These are phyloP conservation scores for Apantesis nais DNA, from an alignment of 2,888 invertebrate species.

Conservation along the genomic window DNA sequence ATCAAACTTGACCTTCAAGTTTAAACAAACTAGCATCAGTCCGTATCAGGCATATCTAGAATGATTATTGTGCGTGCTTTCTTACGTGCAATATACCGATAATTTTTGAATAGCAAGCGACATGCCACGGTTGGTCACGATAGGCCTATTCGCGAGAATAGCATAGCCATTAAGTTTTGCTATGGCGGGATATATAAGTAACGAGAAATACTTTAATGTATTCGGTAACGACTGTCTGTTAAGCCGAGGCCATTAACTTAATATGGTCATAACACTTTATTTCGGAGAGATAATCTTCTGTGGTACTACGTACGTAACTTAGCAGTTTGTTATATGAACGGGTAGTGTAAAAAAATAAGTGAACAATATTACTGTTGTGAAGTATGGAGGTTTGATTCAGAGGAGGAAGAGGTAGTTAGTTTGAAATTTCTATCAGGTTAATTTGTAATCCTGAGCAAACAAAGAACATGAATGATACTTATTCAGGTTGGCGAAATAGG, in stretches of 20 bases:
- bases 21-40: not conserved
- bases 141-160: conserved; percentile 14
- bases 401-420: no score
- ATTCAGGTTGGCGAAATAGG: not conserved
- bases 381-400: no score
- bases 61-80: conserved; percentile 33
- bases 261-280: not conserved
- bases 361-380: no score
- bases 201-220: conserved; percentile 8
- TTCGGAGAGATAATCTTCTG: not conserved
- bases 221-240: conserved; percentile 5
- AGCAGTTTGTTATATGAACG: no score
- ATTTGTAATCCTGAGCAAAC: no score
- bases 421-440: no score
- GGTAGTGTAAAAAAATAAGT: not conserved
- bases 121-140: conserved; percentile 44
- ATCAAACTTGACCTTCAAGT: not conserved
- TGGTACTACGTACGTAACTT: not conserved
- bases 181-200: conserved; percentile 7
- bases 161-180: conserved; percentile 11
- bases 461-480: no score
- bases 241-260: not conserved
- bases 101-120: conserved; percentile 36
- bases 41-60: conserved; percentile 15
- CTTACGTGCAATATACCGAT: conserved; percentile 37